phyloP scores from a whole-genome alignment of 1,140 invertebrate genomes.

The Leptinotarsa texana region DNA sequence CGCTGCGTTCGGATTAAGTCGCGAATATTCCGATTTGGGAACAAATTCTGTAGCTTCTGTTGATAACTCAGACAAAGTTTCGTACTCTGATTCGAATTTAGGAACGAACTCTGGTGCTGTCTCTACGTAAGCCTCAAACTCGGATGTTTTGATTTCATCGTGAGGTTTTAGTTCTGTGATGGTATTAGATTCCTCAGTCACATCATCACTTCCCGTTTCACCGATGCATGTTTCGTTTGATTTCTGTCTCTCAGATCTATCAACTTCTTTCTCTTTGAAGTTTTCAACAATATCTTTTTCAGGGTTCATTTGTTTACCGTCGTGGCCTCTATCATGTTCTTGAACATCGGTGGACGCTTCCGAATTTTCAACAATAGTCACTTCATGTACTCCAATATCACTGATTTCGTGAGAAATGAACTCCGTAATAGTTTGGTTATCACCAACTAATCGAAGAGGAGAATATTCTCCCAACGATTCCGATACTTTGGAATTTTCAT shows the following conservation, averaged over 20 bases:
- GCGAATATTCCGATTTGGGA: conserved; percentile 48
- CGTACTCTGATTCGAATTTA: conserved; percentile 4
- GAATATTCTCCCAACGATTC: neutral
- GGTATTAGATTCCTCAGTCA: too few species aligned
- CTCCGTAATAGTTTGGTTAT: neutral
- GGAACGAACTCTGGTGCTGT: conserved; percentile 18
- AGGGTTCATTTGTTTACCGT: neutral
- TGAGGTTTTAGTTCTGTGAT: too few species aligned
- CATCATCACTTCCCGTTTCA: too few species aligned
- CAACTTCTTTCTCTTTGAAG: neutral
- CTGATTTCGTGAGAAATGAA: neutral
- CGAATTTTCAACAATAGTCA: neutral
- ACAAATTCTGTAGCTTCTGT: conserved; percentile 43
- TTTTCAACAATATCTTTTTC: neutral
- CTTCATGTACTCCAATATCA: neutral
- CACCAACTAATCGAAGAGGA: neutral
- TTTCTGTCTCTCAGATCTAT: too few species aligned
- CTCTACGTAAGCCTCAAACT: conserved; percentile 49
- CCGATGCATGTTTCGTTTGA: too few species aligned
- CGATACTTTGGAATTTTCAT: neutral
- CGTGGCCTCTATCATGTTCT: neutral
- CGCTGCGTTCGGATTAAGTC: conserved; percentile 52
- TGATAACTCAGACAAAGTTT: neutral
- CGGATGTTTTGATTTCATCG: conserved; percentile 29
- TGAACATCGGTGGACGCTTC: neutral